These are phyloP conservation scores for Spilogale gracilis DNA, from an alignment of 2,113 vertebrate genomes.

Conservation along the genomic window DNA sequence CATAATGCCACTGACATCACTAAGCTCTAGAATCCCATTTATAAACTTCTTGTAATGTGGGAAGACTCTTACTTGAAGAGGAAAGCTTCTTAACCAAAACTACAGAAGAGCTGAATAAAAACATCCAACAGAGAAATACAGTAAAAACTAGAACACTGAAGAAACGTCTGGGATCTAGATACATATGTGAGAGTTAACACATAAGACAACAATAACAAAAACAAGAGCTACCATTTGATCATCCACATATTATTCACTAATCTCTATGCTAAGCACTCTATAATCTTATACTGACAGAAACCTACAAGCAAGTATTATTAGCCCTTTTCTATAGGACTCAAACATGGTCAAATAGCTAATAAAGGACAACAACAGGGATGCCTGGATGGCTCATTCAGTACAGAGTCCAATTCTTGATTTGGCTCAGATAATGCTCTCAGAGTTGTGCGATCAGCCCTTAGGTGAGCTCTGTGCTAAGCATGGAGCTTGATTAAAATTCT, in stretches of 20 bases:
- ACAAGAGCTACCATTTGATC: neutral
- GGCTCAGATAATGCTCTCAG: neutral
- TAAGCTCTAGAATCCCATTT: neutral
- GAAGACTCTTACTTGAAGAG: neutral
- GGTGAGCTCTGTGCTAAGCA: neutral
- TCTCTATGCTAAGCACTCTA: neutral
- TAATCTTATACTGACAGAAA: neutral
- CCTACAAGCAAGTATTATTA: neutral
- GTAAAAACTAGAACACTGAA: neutral
- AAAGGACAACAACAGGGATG: neutral
- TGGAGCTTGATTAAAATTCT: neutral
- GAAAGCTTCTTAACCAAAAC: neutral
- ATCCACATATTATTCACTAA: neutral
- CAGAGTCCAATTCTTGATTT: neutral
- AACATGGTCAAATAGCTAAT: neutral
- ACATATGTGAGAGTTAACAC: neutral
- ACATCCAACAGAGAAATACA: neutral
- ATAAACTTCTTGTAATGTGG: neutral
- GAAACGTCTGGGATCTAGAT: slow-evolving; percentile 20
- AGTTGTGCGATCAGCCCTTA: neutral
- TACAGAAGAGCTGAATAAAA: neutral
- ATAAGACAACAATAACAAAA: neutral
- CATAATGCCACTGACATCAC: neutral
- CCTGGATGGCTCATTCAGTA: neutral
- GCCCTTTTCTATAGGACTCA: neutral